Base-by-base conservation (phyloP, 1,140 invertebrate genomes). In the Drosophila kepulauana region DNA sequence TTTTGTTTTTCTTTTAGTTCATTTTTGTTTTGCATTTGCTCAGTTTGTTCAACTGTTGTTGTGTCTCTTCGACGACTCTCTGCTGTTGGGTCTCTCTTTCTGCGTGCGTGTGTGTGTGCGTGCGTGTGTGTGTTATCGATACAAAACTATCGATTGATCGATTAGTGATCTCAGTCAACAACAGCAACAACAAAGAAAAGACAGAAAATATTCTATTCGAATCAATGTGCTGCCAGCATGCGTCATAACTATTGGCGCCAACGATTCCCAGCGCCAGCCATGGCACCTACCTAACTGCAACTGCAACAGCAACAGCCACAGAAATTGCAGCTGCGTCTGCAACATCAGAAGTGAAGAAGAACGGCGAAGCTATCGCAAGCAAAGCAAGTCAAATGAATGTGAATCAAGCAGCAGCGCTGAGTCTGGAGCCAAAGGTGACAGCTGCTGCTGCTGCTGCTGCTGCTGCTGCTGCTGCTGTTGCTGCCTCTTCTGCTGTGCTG, bases 271-370 rank as follows among this genome's bases (percentile, higher is more conserved):
- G 45, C 48, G 46, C 45, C 65, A 46, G 28, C 65, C 75, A 41
- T 69, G 73, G 41, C 46, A 65, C 82, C 71, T 48, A 86, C 67
- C 75, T 82, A 82, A 70, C 46, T 48, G 46, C 58, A n/a, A n/a
- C 43, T 59, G 2, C 69, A 82, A 43, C 74, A 75, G 25, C 63
- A 51, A 52, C 77, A 76, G 30, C 68, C 63, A 5, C 59, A 75
- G 20, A 25, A 25, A 25, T 25, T 38, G 46, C 64, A 64, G 7
- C 49, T 64, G 54, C 59, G 15, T 63, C 58, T 49, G 33, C 33
- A 64, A 58, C 54, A 52, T 48, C 67, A 46, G 54, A 35, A 20
- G 35, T n/a, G 20, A 33, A 57, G 57, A 51, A 64, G 7, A 51
- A 30, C 10, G 10, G 20, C 49, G 20, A 28, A 10, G 16, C 15